Evolutionary conservation across 1,140 invertebrate species (phyloP), one percentile per base, ranked within the genome.

Genomic region (Musca domestica): DNA sequence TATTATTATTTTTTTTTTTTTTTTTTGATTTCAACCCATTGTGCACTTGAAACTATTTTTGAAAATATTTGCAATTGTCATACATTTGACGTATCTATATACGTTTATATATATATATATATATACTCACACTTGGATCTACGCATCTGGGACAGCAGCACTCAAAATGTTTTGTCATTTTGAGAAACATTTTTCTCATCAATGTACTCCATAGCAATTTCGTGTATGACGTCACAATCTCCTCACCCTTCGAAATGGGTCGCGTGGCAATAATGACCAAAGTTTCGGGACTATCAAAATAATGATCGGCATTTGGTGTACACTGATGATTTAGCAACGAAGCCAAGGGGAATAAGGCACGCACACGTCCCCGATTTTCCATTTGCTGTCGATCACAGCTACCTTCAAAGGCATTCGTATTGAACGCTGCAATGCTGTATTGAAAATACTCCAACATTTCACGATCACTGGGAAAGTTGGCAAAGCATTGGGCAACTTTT

Each of bases 301-400:
- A 91, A 69, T 91, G 88, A 23, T 86, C 86, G 0, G 90, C 91
- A 73, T 94, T 94, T 1, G 91, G 89, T 5, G 85, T 81, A 74
- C 92, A 94, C 51, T 84, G 86, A 74, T 93, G 92, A 79, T 93
- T 92, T 81, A 92, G 87, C 51, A 93, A 82, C 25, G 88, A 86
- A 1, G 88, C 87, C 19, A 91, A 80, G 1, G 91, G 90, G 80
- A 90, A 93, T 25, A 94, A 79, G 7, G 89, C 91, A 70, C 90
- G 84, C 25, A 90, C 80, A 74, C 86, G 87, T 2, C 27, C 27
- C 4, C 12, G 58, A 84, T 83, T 65, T 78, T 72, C 67, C 86
- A 80, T 54, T 82, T 75, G 49, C 83, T 82, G 82, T 4, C 74
- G 72, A 4, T 81, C 82, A 67, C 88, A 83, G n/a, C 84, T 77